Evolutionary conservation across 1,140 invertebrate species (phyloP), one percentile per base, ranked within the genome.

Genomic region (Pentalonia nigronervosa): DNA sequence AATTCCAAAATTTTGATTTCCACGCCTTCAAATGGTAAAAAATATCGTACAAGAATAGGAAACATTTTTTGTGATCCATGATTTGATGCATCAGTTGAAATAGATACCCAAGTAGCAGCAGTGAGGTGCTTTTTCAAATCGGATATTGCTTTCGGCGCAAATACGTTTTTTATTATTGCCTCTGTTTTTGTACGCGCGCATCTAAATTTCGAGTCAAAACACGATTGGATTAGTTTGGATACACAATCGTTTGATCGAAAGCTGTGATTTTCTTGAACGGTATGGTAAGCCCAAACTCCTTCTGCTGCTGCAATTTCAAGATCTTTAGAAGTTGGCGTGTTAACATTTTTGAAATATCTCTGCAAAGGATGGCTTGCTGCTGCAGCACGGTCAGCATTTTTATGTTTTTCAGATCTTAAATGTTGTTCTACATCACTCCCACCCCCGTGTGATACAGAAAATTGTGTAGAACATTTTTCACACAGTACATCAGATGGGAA

Each of bases 201-300:
- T 81, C 53, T 67, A 81, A 93, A 93, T 83, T 94, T 94, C 50
- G 93, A 91, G 20, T 94, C 76, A 84, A 94, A 95, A 41, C 94
- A 11, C 7, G 67, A 89, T 93, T 92, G 76, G 17, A 94, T 50
- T 23, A 94, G 47, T 90, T 93, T 81, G 21, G 94, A 83, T 88
- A 94, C 94, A 94, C 94, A 95, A 90, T 94, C 94, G 92, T 93
- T 94, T 14, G 94, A 94, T 48, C 94, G 94, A 93, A 94, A 95
- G 60, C 94, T 94, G 94, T 95, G 83, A 94, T 94, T 93, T 94
- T 53, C 34, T 81, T 36, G 34, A 81, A 81, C 6, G 17, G 76
- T 81, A 36, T 81, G 76, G 87, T 94, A 94, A 41, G 94, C 94
- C 21, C 94, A 93, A 53, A 94, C 89, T 83, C 93, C 94, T 94